A percentile compares a stretch with the other conserved stretches of the same genome.
Evolutionary conservation across 37 sponge, comb jelly and placozoan genomes (phyloP).

Genomic region (Hormiphora californensis): DNA sequence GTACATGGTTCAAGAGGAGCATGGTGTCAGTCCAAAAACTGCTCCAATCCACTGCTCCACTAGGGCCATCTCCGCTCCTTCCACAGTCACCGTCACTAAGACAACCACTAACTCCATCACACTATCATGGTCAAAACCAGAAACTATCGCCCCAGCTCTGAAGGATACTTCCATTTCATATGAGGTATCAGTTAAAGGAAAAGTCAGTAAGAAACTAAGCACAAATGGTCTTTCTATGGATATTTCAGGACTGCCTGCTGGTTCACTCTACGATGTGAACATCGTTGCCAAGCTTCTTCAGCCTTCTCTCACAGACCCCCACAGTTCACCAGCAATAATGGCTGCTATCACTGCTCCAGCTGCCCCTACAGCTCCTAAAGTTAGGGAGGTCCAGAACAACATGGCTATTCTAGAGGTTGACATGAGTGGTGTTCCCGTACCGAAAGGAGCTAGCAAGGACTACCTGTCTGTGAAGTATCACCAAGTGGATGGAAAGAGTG

Average conservation of each 20-base stretch:
- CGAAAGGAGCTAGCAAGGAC: background rate
- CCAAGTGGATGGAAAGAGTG: background rate
- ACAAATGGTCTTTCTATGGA: background rate
- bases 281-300: too few species aligned
- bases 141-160: background rate
- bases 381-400: slow-evolving; percentile 12
- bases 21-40: too few species aligned
- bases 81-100: background rate
- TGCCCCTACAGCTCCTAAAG: too few species aligned
- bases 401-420: background rate
- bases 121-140: background rate
- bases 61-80: slow-evolving; percentile 1
- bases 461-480: background rate
- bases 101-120: background rate
- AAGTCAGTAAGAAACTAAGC: too few species aligned
- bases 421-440: background rate
- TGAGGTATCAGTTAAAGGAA: background rate
- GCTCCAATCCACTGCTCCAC: too few species aligned
- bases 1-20: too few species aligned
- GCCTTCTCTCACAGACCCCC: too few species aligned
- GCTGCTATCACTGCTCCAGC: too few species aligned
- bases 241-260: background rate
- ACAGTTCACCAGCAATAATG: too few species aligned
- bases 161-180: background rate
- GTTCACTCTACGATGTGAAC: background rate